Base-by-base conservation (phyloP, 2,113 vertebrate species). In the Saimiri boliviensis region DNA sequence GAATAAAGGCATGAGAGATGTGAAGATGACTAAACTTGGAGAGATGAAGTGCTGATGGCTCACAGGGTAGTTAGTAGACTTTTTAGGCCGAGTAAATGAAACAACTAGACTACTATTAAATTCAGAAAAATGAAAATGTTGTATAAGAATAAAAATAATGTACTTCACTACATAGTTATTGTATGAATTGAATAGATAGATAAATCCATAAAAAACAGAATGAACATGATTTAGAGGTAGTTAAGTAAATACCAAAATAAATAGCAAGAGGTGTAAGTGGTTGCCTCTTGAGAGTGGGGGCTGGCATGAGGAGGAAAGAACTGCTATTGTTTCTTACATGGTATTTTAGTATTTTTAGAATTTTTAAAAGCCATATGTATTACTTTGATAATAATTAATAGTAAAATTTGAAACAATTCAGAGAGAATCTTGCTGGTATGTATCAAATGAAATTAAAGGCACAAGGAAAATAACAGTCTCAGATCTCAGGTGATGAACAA, bases 161-260 rank as follows among this genome's bases (percentile, higher is more conserved):
- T 60, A 60, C 58, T 60, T 60, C 58, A 60, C 25, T 60, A 60
- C 58, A 60, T 60, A 60, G 58, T 60, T 25, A 60, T 60, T 60
- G 27, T 60, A 60, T 60, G 30, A 60, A 27, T 60, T 60, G 25
- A 60, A 60, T 76, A 52, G 82, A 30, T 66, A 73, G 30, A n/a
- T 70, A 81, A 81, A 76, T 56, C 8, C 30, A 42, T 85, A 63
- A 74, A 5, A 82, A 94, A 11, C 63, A 85, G 56, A 91, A 89
- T 63, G 21, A 93, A 94, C 68, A 83, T 91, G 84, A 84, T 91
- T 91, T 91, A 85, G n/a, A 95, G 58, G 14, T 89, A 47, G 42
- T 30, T 3, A 81, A n/a, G 42, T 80, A 89, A 81, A 73, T 74
- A 66, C 25, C 70, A 71, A 77, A 95, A 91, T 68, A 93, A 83